Evolutionary conservation across 2,888 invertebrate genomes (phyloP).

Genomic region (Melanostoma scalare): DNA sequence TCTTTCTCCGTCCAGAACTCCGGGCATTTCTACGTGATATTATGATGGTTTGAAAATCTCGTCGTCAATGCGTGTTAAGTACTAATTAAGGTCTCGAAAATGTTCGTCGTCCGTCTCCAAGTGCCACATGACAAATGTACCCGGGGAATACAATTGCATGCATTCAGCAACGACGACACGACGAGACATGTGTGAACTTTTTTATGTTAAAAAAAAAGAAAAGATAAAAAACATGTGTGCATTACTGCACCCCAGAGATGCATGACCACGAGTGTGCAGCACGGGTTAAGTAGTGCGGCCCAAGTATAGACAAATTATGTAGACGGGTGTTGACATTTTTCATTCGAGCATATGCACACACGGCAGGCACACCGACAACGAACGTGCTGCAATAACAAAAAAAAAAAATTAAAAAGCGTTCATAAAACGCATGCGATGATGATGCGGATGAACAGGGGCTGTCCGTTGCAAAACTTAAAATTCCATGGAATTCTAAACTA

Average conservation of each 20-base stretch:
- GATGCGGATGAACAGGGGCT: background rate
- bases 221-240: conserved; percentile 14
- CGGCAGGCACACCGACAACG: background rate
- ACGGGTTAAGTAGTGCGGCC: conserved; percentile 48
- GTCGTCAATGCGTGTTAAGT: conserved; percentile 58
- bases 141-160: background rate
- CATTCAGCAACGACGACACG: conserved; percentile 9
- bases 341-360: conserved; percentile 29
- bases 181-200: conserved; percentile 48
- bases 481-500: conserved; percentile 1
- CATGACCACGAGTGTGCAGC: conserved; percentile 50
- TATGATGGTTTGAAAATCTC: conserved; percentile 43
- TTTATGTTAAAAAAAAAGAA: conserved; percentile 2
- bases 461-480: conserved; percentile 3
- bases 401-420: conserved; percentile 8
- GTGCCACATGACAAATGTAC: conserved; percentile 55
- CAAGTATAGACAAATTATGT: conserved; percentile 51
- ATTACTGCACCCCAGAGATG: conserved; percentile 48
- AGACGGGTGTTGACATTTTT: conserved; percentile 50
- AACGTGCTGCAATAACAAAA: conserved; percentile 13
- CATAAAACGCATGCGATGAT: conserved; percentile 2
- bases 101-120: conserved; percentile 29
- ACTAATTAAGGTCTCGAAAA: conserved; percentile 60
- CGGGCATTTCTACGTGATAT: conserved; percentile 15
- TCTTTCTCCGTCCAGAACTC: conserved; percentile 2